Evolutionary conservation across 2,113 vertebrate genomes (phyloP).

Genomic region (Actenoides lindsayi): DNA sequence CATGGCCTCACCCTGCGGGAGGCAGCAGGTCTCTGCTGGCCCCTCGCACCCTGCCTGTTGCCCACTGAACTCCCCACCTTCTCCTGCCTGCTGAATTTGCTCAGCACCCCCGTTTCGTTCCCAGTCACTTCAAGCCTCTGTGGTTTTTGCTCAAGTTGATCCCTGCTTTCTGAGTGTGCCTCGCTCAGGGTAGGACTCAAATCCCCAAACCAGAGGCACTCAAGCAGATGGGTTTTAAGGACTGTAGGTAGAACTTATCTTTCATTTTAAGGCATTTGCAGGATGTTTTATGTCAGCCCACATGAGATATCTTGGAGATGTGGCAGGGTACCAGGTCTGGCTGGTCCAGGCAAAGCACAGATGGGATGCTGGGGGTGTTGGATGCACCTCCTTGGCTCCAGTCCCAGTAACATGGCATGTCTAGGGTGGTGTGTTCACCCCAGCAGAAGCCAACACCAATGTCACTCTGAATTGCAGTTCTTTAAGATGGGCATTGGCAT

Average conservation of each 20-base stretch:
- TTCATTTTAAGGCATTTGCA: neutral
- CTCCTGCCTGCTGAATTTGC: neutral
- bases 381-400: neutral
- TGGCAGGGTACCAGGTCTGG: neutral
- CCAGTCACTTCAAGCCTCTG: neutral
- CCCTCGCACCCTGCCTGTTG: neutral
- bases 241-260: neutral
- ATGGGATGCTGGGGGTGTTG: neutral
- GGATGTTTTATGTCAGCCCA: neutral
- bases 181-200: neutral
- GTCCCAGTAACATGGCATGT: accelerated
- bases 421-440: accelerated
- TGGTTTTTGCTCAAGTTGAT: neutral
- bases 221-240: accelerated
- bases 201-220: neutral
- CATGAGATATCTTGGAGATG: neutral
- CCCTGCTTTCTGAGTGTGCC: neutral
- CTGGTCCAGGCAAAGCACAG: neutral
- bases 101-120: neutral
- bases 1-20: accelerated
- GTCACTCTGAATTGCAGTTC: slow-evolving; percentile 73
- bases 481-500: slow-evolving; percentile 91
- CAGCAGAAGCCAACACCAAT: accelerated
- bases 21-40: neutral
- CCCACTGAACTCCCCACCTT: too few species aligned